A percentile compares a stretch with the other conserved stretches of the same genome.
These are phyloP conservation scores for Nicator chloris DNA, from an alignment of 2,113 vertebrate genomes.

Conservation along the genomic window DNA sequence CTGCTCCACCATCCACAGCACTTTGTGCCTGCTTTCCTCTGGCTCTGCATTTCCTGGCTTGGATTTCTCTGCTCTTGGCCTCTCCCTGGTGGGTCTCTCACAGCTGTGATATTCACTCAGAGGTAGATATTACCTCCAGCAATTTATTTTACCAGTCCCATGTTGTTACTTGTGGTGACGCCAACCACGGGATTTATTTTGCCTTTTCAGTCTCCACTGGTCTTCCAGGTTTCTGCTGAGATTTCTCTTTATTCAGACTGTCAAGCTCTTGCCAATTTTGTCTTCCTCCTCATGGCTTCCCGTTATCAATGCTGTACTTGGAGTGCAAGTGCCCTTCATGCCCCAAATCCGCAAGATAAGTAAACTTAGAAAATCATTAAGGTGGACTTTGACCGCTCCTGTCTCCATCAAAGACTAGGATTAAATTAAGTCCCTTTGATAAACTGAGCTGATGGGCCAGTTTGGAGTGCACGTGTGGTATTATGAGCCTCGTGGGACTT, in stretches of 20 bases:
- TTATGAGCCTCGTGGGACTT: not conserved
- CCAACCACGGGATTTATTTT: not conserved
- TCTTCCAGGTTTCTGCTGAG: not conserved
- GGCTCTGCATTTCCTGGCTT: not conserved
- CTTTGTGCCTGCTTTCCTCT: not conserved
- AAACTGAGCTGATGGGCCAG: constrained; percentile 26
- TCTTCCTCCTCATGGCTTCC: not conserved
- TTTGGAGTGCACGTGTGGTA: not conserved
- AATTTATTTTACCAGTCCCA: not conserved
- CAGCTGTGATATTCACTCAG: not conserved
- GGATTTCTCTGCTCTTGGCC: not conserved
- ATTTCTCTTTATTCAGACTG: not conserved
- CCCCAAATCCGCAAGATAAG: constrained; percentile 29
- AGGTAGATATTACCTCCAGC: not conserved
- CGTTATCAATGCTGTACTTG: not conserved
- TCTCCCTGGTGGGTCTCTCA: not conserved
- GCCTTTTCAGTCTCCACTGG: not conserved
- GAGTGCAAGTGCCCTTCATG: not conserved
- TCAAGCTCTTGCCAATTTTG: not conserved
- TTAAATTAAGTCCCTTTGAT: constrained; percentile 48
- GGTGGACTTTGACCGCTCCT: not conserved
- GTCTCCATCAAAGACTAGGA: constrained; percentile 22
- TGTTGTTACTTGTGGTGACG: not conserved
- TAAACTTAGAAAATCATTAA: constrained; percentile 46
- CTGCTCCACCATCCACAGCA: not conserved